Conservation (phyloP, 2,797 vertebrate species). For the Rhinoraja longicauda region DNA sequence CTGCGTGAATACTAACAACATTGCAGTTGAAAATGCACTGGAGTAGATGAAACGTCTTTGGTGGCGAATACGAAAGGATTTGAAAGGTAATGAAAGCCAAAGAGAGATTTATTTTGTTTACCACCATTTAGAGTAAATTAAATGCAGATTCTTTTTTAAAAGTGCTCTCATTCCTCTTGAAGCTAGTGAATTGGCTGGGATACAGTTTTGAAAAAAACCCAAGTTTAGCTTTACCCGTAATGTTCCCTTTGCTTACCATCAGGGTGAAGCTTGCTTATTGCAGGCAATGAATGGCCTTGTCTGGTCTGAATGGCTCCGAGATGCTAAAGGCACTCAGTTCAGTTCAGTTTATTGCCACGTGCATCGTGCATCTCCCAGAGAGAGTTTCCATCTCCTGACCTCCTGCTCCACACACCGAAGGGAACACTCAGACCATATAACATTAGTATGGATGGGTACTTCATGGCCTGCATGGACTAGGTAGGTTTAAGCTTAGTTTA, state of each 20-base stretch:
- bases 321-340: not conserved
- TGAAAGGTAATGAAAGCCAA: not conserved
- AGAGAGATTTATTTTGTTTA: not conserved
- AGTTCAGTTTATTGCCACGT: no score
- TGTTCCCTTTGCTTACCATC: not conserved
- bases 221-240: not conserved
- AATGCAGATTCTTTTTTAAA: not conserved
- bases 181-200: not conserved
- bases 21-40: not conserved
- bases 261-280: not conserved
- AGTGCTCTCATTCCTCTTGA: not conserved
- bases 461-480: no score
- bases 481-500: no score
- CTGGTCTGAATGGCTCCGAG: not conserved
- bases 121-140: not conserved
- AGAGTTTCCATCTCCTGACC: no score
- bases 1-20: not conserved
- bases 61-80: not conserved
- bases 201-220: not conserved
- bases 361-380: no score
- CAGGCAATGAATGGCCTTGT: not conserved
- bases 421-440: no score
- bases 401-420: no score
- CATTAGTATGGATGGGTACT: no score
- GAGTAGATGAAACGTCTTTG: not conserved